Conservation (phyloP, 2,113 vertebrate genomes). For the Rousettus leschenaultii region DNA sequence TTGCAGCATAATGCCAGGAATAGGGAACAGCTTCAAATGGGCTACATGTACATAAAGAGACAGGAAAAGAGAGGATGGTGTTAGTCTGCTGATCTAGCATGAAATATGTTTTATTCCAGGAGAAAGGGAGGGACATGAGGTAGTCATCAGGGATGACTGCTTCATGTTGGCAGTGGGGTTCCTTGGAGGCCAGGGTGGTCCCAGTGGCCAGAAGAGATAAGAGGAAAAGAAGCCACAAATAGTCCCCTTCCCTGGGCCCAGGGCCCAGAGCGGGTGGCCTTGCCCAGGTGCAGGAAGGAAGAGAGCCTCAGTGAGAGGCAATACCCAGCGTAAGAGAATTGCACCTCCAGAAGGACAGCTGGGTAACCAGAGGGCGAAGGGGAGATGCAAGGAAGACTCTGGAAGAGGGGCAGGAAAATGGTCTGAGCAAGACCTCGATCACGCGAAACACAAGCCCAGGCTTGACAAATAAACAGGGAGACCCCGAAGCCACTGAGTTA, state of each 20-base stretch:
- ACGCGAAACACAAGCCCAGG: accelerated
- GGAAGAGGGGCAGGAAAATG: background rate
- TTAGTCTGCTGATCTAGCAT: accelerated
- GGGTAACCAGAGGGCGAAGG: background rate
- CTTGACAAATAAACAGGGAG: background rate
- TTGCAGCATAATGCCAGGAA: background rate
- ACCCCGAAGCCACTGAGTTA: accelerated
- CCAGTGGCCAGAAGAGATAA: background rate
- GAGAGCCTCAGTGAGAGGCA: background rate
- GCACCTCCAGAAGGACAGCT: background rate
- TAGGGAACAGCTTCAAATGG: background rate
- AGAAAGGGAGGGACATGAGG: accelerated
- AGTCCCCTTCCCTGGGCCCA: background rate
- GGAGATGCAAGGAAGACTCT: background rate
- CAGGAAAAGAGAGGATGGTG: background rate
- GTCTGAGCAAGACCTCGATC: background rate
- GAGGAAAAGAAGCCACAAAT: background rate
- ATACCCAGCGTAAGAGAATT: accelerated
- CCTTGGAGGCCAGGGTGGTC: background rate
- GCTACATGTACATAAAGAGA: background rate
- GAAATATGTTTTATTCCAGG: accelerated
- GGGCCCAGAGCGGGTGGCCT: background rate
- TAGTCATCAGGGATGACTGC: background rate
- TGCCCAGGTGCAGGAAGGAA: background rate
- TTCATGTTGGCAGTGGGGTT: background rate